Evolutionary conservation across 2,888 invertebrate genomes (phyloP).

Genomic region (Drosophila mayaguana): DNA sequence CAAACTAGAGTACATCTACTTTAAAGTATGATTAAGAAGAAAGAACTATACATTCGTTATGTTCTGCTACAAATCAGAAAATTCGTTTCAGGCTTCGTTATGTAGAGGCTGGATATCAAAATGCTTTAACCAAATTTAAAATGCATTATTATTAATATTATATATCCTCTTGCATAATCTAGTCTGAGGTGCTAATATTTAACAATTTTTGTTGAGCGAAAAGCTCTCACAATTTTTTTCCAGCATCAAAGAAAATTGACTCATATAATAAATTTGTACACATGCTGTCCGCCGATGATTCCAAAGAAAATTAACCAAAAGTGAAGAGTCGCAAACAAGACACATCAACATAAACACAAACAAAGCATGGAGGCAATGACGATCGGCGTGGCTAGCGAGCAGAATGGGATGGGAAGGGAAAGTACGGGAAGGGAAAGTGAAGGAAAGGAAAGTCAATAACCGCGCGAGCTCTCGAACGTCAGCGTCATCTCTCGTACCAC

Average conservation of each 20-base stretch:
- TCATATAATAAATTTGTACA: slow-evolving; percentile 54
- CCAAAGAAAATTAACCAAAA: slow-evolving; percentile 35
- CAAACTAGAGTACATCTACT: no score
- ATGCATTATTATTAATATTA: no score
- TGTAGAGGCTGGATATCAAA: not conserved
- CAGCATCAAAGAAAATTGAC: slow-evolving; percentile 51
- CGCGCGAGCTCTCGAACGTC: slow-evolving; percentile 47
- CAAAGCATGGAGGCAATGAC: slow-evolving; percentile 22
- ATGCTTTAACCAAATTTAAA: not conserved
- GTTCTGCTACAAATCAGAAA: not conserved
- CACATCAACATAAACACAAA: slow-evolving; percentile 3
- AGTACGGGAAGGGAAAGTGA: not conserved
- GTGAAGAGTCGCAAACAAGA: slow-evolving; percentile 28
- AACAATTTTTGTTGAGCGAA: not conserved
- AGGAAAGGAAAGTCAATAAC: slow-evolving; percentile 62
- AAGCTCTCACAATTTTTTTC: not conserved
- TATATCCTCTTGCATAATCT: not conserved
- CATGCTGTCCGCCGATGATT: slow-evolving; percentile 18
- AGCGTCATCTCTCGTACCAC: slow-evolving; percentile 12
- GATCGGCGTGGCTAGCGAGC: slow-evolving; percentile 26
- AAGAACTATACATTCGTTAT: no score
- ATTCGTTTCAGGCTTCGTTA: no score
- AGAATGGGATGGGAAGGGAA: not conserved
- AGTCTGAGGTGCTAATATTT: not conserved
- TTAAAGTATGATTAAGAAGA: no score